Conservation (phyloP, 2,888 invertebrate genomes). For the Phortica okadai region DNA sequence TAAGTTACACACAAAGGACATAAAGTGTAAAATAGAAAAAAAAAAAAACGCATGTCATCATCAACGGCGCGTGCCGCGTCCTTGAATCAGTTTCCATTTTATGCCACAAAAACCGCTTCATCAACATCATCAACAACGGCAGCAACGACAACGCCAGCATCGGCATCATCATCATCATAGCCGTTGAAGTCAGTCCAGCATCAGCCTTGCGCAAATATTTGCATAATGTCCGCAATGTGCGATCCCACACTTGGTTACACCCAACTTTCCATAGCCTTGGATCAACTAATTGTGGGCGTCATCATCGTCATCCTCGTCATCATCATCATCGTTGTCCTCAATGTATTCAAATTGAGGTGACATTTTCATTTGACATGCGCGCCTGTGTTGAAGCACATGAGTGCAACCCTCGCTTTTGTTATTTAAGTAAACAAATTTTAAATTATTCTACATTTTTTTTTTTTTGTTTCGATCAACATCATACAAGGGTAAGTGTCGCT, state of each 20-base stretch:
- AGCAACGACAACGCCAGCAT: constrained; percentile 8
- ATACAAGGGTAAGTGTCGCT: constrained; percentile 14
- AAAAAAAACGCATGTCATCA: constrained; percentile 16
- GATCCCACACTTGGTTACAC: constrained; percentile 19
- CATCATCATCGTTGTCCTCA: neutral
- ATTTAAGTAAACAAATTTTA: constrained; percentile 21
- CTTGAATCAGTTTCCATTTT: constrained; percentile 23
- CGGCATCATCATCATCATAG: constrained; percentile 20
- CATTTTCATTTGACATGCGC: constrained; percentile 4
- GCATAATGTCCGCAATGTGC: constrained; percentile 48
- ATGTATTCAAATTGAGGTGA: constrained; percentile 25
- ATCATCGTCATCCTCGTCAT: neutral
- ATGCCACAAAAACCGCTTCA: constrained; percentile 28
- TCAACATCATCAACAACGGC: constrained; percentile 16
- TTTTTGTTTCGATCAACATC: too few species aligned
- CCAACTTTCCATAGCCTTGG: constrained; percentile 15
- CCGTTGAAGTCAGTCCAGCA: neutral
- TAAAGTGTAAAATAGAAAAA: neutral
- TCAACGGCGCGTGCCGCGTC: constrained; percentile 25
- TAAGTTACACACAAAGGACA: neutral
- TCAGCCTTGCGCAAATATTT: constrained; percentile 61
- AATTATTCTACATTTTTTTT: constrained; percentile 3
- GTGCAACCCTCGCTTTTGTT: constrained; percentile 17
- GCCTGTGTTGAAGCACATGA: constrained; percentile 18
- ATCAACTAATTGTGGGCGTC: constrained; percentile 30